Evolutionary conservation across 2,113 vertebrate genomes (phyloP), one percentile per base, ranked within the genome.

Genomic region (Lota lota): DNA sequence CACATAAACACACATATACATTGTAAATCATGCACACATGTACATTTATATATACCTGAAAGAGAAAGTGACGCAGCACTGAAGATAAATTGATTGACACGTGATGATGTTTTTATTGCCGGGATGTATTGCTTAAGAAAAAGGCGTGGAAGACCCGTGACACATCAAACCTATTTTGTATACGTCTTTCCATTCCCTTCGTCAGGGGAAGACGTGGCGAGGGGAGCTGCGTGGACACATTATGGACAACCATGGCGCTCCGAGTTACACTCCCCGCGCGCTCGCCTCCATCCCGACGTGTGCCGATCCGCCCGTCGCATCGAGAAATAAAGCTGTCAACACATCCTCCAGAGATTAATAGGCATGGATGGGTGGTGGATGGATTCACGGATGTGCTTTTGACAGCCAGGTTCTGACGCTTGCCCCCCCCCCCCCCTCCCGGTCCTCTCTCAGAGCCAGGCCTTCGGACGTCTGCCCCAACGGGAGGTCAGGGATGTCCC

Each of bases 321-420:
- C 66, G 61, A 77, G 63, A 84, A 69, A 73, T 57, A 64, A 64
- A 73, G 64, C 63, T 28, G 62, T 62, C 68, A 66, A 15, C 33
- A 71, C 50, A 10, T 64, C 17, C 53, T 28, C 18, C 63, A 68
- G 58, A 79, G 70, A 79, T 67, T 78, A 75, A 80, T 61, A 66
- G 70, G 69, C 73, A 33, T 19, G 71, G 73, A 73, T 66, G 70
- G 77, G 70, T 59, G 54, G 71, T 51, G 2, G 54, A 71, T 75
- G 68, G 8, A 40, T 24, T 72, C 61, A 64, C 8, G 14, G 58
- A 80, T 90, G 88, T 73, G 79, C 85, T 84, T 88, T 87, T 89
- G 84, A 86, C 87, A 83, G 85, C 78, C 74, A 4, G 6, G 53
- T 51, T 66, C 72, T 18, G 75, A 67, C 70, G 50, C 54, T 73